Base-by-base conservation (phyloP, 2,113 vertebrate genomes). In the Aviceda subcristata region DNA sequence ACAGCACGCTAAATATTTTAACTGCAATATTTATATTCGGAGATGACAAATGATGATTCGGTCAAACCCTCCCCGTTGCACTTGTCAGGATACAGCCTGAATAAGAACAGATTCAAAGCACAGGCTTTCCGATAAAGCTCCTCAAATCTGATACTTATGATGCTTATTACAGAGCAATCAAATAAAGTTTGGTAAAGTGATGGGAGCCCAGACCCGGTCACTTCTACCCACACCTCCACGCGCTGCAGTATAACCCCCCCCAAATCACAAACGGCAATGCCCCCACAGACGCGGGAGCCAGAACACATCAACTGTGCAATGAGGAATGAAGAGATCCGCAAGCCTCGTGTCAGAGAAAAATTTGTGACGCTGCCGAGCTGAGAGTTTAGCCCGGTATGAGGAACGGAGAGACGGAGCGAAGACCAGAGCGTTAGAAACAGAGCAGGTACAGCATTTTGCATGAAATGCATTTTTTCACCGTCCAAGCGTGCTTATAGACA, bases 1-100 rank as follows among this genome's bases (percentile, higher is more conserved):
- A 68, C 57, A 38, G 88, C 91, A 60, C 15, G 4, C 46, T 81
- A 63, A 90, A 60, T 60, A 55, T 89, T 94, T 91, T 67, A 72
- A 63, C 57, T 6, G 63, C 55, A 68, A 69, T 73, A 86, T 89
- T 94, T 91, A 83, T 81, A 59, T 36, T 22, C 1, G 5, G 68
- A 72, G 59, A 59, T 51, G 81, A 83, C 88, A 87, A 90, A 80
- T 10, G 26, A 55, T 4, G 72, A 72, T 56, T 38, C 3, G 92
- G 85, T 72, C 88, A 72, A 81, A 90, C 29, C 34, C 86, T 92
- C 77, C 68, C 64, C 68, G 1, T 14, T 11, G 90, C 86, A 57
- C 59, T 87, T 67, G 55, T 59, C 81, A 36, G 73, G 68, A 43
- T 64, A 21, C 34, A 48, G 75, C 29, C 30, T 46, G 71, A 51